Base-by-base conservation (phyloP, 2,797 vertebrate species). In the Emydoidea blandingii region DNA sequence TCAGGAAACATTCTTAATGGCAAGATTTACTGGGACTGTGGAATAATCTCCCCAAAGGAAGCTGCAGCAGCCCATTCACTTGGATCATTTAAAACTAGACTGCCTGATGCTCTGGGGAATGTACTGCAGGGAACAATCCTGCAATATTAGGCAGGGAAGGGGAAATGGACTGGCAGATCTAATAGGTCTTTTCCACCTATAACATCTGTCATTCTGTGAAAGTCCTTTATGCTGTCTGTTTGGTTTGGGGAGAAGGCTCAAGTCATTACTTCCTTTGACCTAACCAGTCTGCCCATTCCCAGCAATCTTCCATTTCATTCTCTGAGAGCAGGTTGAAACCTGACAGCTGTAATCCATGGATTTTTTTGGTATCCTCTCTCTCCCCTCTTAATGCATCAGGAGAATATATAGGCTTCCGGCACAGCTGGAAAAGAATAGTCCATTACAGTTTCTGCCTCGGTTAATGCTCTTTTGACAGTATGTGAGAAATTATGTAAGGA, bases 351-450 rank as follows among this genome's bases (percentile, higher is more conserved):
- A 92, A 94, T 91, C 76, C 50, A 92, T 96, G 74, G 8, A 89
- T 94, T 95, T 84, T 47, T 94, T 90, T 18, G 84, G 49, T 72
- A 65, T 90, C 68, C 56, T 87, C 1, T 5, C 49, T 49, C 85
- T 91, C 29, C 29, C 12, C 81, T 86, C 25, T 95, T 95, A 95
- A 65, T 82, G 54, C 19, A 95, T 88, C 41, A 92, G 87, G 65
- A 88, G n/a, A 90, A 84, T 7, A 49, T 76, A 86, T 34, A 85
- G 52, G 44, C 57, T 95, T 89, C 86, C 0, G 15, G 65, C 86
- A 80, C 59, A 96, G 86, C 72, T 95, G 86, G 95, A 94, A 95
- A 86, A 95, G 76, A 74, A 72, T 65, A 87, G 81, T 92, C 80
- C 54, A 27, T 79, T 97, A 57, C 3, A 3, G 41, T 94, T 94